These are phyloP conservation scores for Heteractis magnifica DNA, from an alignment of 92 coral and sea anemone genomes.

Conservation along the genomic window DNA sequence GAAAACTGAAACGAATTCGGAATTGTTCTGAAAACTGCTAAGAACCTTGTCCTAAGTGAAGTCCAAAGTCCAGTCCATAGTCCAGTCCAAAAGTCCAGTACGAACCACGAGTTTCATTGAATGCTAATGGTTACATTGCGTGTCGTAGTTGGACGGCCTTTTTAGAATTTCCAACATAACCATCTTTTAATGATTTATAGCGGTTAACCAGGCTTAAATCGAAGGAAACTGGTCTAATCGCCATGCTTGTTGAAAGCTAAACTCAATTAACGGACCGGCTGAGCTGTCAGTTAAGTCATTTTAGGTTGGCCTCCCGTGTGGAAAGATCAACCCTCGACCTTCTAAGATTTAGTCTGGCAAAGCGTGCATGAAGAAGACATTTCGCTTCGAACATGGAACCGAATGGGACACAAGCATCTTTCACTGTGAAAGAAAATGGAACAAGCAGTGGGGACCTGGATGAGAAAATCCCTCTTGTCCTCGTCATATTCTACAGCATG, in stretches of 20 bases:
- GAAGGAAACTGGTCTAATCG: background rate
- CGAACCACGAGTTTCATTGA: background rate
- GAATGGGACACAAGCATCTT: background rate
- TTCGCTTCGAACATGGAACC: background rate
- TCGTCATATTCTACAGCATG: constrained; percentile 45
- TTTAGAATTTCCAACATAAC: background rate
- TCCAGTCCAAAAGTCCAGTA: too few species aligned
- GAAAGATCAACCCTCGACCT: background rate
- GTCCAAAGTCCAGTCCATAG: too few species aligned
- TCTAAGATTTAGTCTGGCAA: background rate
- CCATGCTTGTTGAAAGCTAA: constrained; percentile 1
- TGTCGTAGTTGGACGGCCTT: background rate
- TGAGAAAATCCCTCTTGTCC: constrained; percentile 38
- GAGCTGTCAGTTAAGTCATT: background rate
- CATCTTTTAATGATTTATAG: constrained; percentile 24
- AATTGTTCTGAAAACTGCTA: too few species aligned
- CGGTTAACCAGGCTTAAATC: constrained; percentile 27
- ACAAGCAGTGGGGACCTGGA: constrained; percentile 13
- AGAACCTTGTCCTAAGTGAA: too few species aligned
- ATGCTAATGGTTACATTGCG: background rate
- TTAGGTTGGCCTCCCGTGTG: constrained; percentile 3
- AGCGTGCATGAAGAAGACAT: background rate
- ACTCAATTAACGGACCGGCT: constrained; percentile 5
- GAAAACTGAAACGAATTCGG: too few species aligned
- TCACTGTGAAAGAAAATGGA: constrained; percentile 15